Evolutionary conservation across 1,140 invertebrate genomes (phyloP).

Genomic region (Parasteatoda tepidariorum): DNA sequence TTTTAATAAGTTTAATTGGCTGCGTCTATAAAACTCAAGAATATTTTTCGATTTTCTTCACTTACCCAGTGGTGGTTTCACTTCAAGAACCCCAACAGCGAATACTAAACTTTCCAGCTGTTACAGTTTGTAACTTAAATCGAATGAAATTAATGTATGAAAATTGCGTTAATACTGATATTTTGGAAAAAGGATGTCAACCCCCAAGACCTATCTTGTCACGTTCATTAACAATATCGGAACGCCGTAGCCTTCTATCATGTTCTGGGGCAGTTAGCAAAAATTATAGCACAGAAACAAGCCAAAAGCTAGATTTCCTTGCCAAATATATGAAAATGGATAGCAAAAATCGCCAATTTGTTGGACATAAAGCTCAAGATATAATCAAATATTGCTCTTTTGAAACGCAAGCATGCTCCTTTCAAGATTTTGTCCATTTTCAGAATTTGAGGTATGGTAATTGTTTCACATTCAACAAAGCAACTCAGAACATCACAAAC

Average conservation of each 20-base stretch:
- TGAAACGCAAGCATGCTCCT: background rate
- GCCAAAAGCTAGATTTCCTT: background rate
- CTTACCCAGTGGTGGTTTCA: background rate
- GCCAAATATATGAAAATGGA: background rate
- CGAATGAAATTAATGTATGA: background rate
- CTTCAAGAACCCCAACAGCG: background rate
- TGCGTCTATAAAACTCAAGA: background rate
- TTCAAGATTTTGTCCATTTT: background rate
- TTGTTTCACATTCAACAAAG: conserved; percentile 5
- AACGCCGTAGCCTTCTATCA: background rate
- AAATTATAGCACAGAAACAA: background rate
- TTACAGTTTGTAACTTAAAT: background rate
- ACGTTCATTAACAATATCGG: background rate
- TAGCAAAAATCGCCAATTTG: background rate
- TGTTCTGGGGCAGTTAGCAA: background rate
- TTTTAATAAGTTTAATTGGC: background rate
- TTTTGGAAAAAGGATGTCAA: background rate
- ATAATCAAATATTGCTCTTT: background rate
- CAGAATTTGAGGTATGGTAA: background rate
- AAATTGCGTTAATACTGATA: background rate
- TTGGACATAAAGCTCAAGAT: background rate
- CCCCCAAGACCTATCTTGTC: background rate
- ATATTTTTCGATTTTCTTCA: background rate
- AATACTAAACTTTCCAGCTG: background rate
- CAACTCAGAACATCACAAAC: background rate